Evolutionary conservation across 1,140 invertebrate genomes (phyloP), one percentile per base, ranked within the genome.

Genomic region (Drosophila elegans): DNA sequence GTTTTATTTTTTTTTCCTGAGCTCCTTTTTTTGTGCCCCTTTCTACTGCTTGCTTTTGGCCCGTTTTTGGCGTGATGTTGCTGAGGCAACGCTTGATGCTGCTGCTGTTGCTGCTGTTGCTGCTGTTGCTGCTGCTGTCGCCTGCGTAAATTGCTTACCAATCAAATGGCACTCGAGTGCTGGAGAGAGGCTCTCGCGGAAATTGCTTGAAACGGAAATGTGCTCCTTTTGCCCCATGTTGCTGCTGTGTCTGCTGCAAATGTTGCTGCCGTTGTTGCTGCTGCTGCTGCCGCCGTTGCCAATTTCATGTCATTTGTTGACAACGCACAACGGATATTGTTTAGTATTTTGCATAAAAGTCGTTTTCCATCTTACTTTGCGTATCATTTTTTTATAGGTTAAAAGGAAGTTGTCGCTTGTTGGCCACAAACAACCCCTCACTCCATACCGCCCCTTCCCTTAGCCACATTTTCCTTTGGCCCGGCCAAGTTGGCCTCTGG

Each of bases 201-300:
- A 86, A 86, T 86, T 88, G 83, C 79, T 86, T 86, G 83, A 86
- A 88, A 86, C 83, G 83, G 83, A 86, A 86, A 88, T 86, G 83
- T 88, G 83, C 56, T 69, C 68, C 82, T 78, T 54, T 62, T 68
- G 67, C 16, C 66, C 66, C 75, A 38, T 42, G 60, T 42, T 45
- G 61, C 34, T 52, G 45, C 36, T 53, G 53, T 44, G 39, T 13
- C 29, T 51, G 44, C 41, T 42, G 46, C 16, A 42, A 53, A 10
- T 46, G 46, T 13, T 51, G 44, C 41, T 53, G 46, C 12, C 32
- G 57, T 10, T 46, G 51, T 13, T 49, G 46, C 46, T 29, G 46
- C 1, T 29, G 27, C 7, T 49, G 46, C 46, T 49, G 29, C 7
- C n/a, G 48, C 25, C 3, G 78, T 86, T 78, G 83, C 69, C 82